Evolutionary conservation across 1,140 invertebrate species (phyloP).

Genomic region (Aphidius gifuensis): DNA sequence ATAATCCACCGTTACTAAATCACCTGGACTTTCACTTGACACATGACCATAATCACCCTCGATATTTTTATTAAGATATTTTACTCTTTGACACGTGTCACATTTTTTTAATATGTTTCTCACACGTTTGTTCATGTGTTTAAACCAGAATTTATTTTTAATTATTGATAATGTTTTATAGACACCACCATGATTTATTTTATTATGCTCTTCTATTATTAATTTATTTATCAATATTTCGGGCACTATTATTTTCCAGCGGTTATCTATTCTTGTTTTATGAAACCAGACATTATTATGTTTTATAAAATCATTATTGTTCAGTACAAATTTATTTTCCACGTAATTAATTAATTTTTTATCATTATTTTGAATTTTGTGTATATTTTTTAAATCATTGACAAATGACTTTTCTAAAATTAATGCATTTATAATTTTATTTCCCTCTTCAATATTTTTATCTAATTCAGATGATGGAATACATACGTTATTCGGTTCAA

Average conservation of each 20-base stretch:
- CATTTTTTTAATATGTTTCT: constrained; percentile 19
- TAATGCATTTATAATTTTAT: too few species aligned
- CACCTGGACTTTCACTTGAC: constrained; percentile 13
- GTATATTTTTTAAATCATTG: too few species aligned
- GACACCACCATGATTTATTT: constrained; percentile 16
- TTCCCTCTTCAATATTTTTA: too few species aligned
- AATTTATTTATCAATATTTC: background rate
- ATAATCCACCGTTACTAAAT: constrained; percentile 26
- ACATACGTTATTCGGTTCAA: too few species aligned
- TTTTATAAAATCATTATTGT: background rate
- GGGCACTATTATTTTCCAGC: background rate
- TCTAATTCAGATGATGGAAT: background rate
- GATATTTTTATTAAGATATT: constrained; percentile 19
- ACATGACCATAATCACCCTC: constrained; percentile 20
- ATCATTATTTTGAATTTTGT: too few species aligned
- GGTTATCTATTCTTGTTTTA: background rate
- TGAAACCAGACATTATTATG: background rate
- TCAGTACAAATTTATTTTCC: background rate
- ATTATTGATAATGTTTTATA: constrained; percentile 24
- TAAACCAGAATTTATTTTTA: constrained; percentile 23
- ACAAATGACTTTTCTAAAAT: too few species aligned
- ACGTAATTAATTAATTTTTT: background rate
- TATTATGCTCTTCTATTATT: constrained; percentile 14
- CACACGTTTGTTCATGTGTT: constrained; percentile 18
- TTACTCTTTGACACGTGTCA: constrained; percentile 28